phyloP scores from a whole-genome alignment of 1,140 invertebrate genomes.

The Lamellibrachia luymesi region DNA sequence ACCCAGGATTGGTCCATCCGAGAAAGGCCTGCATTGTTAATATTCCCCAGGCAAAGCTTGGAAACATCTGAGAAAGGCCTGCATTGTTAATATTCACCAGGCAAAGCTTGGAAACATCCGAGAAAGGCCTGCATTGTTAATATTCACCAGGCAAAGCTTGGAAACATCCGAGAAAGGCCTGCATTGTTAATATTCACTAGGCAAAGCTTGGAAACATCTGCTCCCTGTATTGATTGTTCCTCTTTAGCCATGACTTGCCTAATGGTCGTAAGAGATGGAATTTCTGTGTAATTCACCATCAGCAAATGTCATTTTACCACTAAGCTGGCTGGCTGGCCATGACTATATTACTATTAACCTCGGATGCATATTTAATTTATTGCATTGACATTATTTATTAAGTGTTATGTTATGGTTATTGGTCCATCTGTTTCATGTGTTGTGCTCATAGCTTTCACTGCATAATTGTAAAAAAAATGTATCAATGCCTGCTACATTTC shows the following conservation, averaged over 20 bases:
- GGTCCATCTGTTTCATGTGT: not conserved
- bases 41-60: no score
- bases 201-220: not conserved
- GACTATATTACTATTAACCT: not conserved
- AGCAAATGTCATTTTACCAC: not conserved
- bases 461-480: not conserved
- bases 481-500: not conserved
- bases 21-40: no score
- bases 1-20: not conserved
- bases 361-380: not conserved
- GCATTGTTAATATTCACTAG: not conserved
- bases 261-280: not conserved
- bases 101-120: not conserved
- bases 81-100: not conserved
- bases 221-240: not conserved
- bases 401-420: not conserved
- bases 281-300: not conserved
- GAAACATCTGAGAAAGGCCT: no score
- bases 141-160: not conserved
- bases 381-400: not conserved
- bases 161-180: not conserved
- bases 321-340: not conserved
- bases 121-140: not conserved
- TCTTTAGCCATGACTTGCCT: not conserved
- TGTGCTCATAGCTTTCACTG: no score